Evolutionary conservation across 2,888 invertebrate genomes (phyloP).

Genomic region (Brachypalpus laphriformis): DNA sequence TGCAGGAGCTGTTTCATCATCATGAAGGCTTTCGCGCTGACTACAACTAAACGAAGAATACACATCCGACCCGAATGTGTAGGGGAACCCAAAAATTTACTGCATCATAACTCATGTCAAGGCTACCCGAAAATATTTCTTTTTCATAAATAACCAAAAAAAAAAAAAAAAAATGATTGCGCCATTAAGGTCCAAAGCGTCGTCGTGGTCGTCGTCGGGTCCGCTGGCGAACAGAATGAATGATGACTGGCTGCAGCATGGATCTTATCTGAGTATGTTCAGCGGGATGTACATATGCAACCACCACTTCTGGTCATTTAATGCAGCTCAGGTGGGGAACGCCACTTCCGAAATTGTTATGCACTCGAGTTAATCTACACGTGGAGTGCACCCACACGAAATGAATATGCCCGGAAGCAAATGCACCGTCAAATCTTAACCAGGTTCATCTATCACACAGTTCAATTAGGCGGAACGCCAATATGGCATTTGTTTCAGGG

Average conservation of each 20-base stretch:
- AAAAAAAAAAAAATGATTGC: slow-evolving; percentile 40
- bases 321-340: slow-evolving; percentile 1
- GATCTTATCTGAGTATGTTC: neutral
- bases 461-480: slow-evolving; percentile 33
- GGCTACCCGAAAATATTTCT: slow-evolving; percentile 13
- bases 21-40: slow-evolving; percentile 8
- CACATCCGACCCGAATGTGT: neutral
- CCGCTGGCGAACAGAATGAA: neutral
- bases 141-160: slow-evolving; percentile 47
- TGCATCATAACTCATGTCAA: slow-evolving; percentile 68
- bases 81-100: slow-evolving; percentile 34
- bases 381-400: neutral
- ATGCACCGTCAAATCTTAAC: slow-evolving; percentile 40
- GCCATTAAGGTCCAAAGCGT: slow-evolving; percentile 32
- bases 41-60: neutral
- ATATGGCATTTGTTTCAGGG: neutral
- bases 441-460: slow-evolving; percentile 30
- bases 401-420: slow-evolving; percentile 50
- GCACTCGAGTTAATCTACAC: slow-evolving; percentile 23
- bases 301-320: slow-evolving; percentile 32
- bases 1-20: neutral
- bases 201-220: too few relatives aligned
- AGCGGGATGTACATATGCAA: neutral
- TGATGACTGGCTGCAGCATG: slow-evolving; percentile 1
- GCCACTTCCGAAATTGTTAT: slow-evolving; percentile 19